These are phyloP conservation scores for Thymelicus sylvestris DNA, from an alignment of 2,888 invertebrate species.

Conservation along the genomic window DNA sequence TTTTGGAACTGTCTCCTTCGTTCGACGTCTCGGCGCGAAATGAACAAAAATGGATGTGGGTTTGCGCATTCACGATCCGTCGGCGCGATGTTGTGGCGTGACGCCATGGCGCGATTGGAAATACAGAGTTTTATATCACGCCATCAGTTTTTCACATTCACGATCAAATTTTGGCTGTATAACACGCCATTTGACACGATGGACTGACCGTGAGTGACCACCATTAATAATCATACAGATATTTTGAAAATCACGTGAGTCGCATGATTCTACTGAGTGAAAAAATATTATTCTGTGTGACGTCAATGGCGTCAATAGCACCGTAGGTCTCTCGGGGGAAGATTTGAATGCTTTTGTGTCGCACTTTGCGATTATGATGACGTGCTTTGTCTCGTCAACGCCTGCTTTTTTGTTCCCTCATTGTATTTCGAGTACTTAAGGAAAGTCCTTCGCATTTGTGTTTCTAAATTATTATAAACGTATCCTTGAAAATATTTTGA, in stretches of 20 bases:
- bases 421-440: slow-evolving; percentile 28
- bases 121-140: no score
- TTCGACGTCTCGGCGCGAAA: no score
- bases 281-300: background rate
- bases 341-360: slow-evolving; percentile 37
- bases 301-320: slow-evolving; percentile 24
- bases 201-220: no score
- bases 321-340: slow-evolving; percentile 22
- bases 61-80: no score
- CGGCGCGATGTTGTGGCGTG: no score
- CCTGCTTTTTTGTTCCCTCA: slow-evolving; percentile 27
- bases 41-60: no score
- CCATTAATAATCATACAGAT: no score
- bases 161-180: no score
- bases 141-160: no score
- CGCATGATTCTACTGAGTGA: background rate
- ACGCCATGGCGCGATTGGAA: no score
- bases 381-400: slow-evolving; percentile 34
- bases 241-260: background rate
- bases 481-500: background rate
- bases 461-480: slow-evolving; percentile 12
- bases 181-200: no score
- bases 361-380: slow-evolving; percentile 36
- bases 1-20: no score
- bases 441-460: slow-evolving; percentile 17